A percentile compares a stretch with the other conserved stretches of the same genome.
Evolutionary conservation across 2,113 vertebrate genomes (phyloP).

Genomic region (Erinaceus europaeus): DNA sequence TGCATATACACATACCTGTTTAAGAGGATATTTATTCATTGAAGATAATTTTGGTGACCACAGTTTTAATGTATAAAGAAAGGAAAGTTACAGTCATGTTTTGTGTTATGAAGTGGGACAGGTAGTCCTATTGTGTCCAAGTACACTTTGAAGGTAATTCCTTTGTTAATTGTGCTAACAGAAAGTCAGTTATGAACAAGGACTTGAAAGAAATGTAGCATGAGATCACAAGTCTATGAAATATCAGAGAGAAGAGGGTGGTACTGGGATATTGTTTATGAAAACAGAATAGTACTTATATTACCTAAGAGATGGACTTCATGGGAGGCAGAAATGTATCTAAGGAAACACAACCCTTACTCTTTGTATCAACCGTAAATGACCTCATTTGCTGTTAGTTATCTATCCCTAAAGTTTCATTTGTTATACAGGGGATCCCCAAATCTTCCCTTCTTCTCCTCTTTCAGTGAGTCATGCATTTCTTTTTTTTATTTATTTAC

Average conservation of each 20-base stretch:
- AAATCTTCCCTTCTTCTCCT: not conserved
- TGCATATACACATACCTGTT: not conserved
- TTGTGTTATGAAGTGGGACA: not conserved
- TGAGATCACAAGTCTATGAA: not conserved
- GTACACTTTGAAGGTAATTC: not conserved
- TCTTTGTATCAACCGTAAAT: not conserved
- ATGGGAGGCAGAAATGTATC: not conserved
- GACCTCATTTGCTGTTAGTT: not conserved
- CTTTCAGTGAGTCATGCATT: too few relatives aligned
- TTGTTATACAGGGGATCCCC: not conserved
- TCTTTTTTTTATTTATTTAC: too few relatives aligned
- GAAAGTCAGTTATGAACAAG: not conserved
- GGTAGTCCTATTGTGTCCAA: not conserved
- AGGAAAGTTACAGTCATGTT: not conserved
- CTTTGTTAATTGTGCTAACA: not conserved
- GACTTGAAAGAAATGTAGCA: not conserved
- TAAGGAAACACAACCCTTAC: not conserved
- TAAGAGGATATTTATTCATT: not conserved
- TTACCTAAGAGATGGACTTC: not conserved
- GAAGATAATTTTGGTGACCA: not conserved
- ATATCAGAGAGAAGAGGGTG: not conserved
- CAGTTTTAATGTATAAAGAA: not conserved
- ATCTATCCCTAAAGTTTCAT: not conserved
- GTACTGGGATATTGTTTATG: not conserved
- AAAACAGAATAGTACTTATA: not conserved